A percentile compares a stretch with the other conserved stretches of the same genome.
Conservation (phyloP, 1,140 invertebrate species). For the Penaeus indicus region DNA sequence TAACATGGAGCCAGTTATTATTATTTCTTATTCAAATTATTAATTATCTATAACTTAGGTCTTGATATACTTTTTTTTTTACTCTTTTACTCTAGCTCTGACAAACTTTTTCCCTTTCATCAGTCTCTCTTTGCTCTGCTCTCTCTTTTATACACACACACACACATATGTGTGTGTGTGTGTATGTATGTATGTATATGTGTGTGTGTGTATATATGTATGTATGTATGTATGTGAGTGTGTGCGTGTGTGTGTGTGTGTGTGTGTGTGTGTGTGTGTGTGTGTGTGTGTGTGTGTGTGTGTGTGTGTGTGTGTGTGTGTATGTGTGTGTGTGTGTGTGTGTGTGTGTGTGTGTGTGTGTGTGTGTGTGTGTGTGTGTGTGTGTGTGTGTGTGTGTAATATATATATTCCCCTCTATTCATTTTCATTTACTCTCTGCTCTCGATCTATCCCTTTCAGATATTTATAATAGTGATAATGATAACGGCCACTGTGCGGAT, state of each 20-base stretch:
- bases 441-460: background rate
- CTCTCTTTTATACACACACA: too few species aligned
- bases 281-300: slow-evolving; percentile 10
- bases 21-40: too few species aligned
- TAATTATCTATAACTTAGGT: too few species aligned
- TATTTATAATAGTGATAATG: background rate
- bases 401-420: slow-evolving; percentile 5
- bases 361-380: background rate
- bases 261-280: background rate
- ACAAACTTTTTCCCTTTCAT: too few species aligned
- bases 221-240: background rate
- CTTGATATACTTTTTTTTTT: background rate
- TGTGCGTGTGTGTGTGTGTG: slow-evolving; percentile 8
- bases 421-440: background rate
- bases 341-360: background rate
- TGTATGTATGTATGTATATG: background rate
- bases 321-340: background rate
- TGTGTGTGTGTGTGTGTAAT: background rate
- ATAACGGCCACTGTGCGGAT: background rate
- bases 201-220: background rate
- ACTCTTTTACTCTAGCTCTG: background rate
- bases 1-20: too few species aligned
- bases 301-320: background rate
- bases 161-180: background rate
- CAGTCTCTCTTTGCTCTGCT: too few species aligned